Evolutionary conservation across 2,797 vertebrate genomes (phyloP).

Genomic region (Clarias laeviceps): DNA sequence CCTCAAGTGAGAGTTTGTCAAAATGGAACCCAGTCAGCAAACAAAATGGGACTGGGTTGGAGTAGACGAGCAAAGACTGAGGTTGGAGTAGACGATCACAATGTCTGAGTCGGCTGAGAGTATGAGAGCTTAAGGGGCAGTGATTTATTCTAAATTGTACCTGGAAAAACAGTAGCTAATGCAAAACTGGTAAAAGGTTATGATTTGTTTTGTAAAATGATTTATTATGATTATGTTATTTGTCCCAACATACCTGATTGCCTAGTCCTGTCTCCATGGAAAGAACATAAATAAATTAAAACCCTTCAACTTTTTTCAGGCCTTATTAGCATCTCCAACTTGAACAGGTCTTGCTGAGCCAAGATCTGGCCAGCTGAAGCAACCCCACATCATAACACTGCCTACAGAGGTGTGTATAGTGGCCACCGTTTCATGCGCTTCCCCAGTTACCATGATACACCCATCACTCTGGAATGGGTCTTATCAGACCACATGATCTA

Average conservation of each 20-base stretch:
- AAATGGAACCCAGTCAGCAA: conserved; percentile 9
- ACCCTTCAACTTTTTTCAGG: not conserved
- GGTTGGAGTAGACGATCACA: not conserved
- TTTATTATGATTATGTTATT: not conserved
- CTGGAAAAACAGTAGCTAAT: not conserved
- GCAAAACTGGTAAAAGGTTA: not conserved
- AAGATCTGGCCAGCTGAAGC: too few relatives aligned
- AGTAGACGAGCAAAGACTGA: not conserved
- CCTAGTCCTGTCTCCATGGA: not conserved
- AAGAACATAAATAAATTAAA: not conserved
- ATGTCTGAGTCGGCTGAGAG: not conserved
- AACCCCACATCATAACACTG: too few relatives aligned
- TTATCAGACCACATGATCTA: too few relatives aligned
- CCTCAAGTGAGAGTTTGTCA: not conserved
- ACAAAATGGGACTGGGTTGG: not conserved
- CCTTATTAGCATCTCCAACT: not conserved
- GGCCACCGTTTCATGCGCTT: too few relatives aligned
- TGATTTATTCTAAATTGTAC: not conserved
- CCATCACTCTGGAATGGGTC: too few relatives aligned
- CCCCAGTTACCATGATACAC: too few relatives aligned
- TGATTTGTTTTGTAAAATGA: not conserved
- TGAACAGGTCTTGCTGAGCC: not conserved
- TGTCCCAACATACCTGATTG: not conserved
- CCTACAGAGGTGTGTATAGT: too few relatives aligned
- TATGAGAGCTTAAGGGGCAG: not conserved